Percentiles rank a stretch among this genome's conserved stretches.
phyloP scores from a whole-genome alignment of 2,113 vertebrate genomes.

The Uria lomvia region DNA sequence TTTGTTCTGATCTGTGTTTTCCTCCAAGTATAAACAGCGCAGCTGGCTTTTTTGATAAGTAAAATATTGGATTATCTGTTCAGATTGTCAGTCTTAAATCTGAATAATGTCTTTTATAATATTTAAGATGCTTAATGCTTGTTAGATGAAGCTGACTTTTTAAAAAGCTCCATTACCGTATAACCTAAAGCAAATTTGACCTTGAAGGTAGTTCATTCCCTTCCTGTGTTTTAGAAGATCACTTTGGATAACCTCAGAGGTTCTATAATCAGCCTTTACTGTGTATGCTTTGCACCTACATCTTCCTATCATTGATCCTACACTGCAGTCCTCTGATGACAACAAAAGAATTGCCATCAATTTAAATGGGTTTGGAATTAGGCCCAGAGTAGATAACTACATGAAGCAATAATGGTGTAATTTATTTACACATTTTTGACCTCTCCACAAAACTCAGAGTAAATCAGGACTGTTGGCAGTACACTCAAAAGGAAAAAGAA shows the following conservation, averaged over 20 bases:
- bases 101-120: neutral
- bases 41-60: neutral
- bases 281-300: neutral
- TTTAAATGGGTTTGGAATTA: conserved; percentile 27
- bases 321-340: neutral
- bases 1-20: neutral
- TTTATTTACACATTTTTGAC: conserved; percentile 25
- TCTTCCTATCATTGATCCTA: neutral
- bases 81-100: neutral
- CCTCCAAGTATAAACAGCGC: neutral
- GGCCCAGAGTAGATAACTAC: neutral
- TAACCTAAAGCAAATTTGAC: neutral
- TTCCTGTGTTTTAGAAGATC: neutral
- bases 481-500: neutral
- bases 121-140: neutral
- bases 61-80: neutral
- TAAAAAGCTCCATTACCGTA: neutral
- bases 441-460: neutral
- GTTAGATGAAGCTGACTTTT: neutral
- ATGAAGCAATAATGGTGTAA: neutral
- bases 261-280: neutral
- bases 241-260: neutral
- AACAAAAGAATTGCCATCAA: neutral
- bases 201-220: neutral
- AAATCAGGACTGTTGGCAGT: neutral